A percentile compares a stretch with the other conserved stretches of the same genome.
These are phyloP conservation scores for Nasua narica DNA, from an alignment of 2,797 vertebrate species.

Conservation along the genomic window DNA sequence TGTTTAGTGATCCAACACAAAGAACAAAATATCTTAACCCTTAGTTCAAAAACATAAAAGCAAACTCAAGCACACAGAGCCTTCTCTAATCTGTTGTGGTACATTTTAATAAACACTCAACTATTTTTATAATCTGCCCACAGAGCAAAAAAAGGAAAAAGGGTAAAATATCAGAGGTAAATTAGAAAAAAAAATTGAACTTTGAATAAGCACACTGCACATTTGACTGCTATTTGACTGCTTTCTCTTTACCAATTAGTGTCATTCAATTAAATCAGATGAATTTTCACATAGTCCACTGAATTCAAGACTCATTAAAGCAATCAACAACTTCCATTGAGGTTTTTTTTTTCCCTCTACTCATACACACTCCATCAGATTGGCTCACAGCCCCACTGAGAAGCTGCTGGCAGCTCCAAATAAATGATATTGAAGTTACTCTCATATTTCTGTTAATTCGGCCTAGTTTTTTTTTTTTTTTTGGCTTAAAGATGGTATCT, in stretches of 20 bases:
- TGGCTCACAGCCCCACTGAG: constrained; percentile 18
- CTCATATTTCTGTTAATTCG: constrained; percentile 50
- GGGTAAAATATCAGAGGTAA: constrained; percentile 37
- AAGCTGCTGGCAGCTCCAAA: not conserved
- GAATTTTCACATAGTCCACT: constrained; percentile 51
- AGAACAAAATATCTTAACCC: constrained; percentile 38
- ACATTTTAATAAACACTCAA: constrained; percentile 36
- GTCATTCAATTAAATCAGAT: constrained; percentile 64
- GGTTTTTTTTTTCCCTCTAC: not conserved
- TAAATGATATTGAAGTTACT: constrained; percentile 40
- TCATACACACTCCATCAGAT: constrained; percentile 9
- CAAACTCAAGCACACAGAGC: not conserved
- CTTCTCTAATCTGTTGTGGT: constrained; percentile 27
- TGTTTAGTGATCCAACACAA: constrained; percentile 34
- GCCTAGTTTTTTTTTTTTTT: not conserved
- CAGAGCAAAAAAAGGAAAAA: constrained; percentile 47
- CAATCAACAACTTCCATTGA: constrained; percentile 34
- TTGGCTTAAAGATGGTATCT: constrained; percentile 49
- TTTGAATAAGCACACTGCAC: constrained; percentile 28
- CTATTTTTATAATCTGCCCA: constrained; percentile 55
- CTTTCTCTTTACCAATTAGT: constrained; percentile 56
- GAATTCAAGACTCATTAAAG: constrained; percentile 62
- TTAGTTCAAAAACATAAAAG: constrained; percentile 41
- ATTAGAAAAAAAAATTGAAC: constrained; percentile 50
- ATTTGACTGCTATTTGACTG: constrained; percentile 26